These are phyloP conservation scores for Leptatherina wallacei DNA, from an alignment of 2,797 vertebrate species.

Conservation along the genomic window DNA sequence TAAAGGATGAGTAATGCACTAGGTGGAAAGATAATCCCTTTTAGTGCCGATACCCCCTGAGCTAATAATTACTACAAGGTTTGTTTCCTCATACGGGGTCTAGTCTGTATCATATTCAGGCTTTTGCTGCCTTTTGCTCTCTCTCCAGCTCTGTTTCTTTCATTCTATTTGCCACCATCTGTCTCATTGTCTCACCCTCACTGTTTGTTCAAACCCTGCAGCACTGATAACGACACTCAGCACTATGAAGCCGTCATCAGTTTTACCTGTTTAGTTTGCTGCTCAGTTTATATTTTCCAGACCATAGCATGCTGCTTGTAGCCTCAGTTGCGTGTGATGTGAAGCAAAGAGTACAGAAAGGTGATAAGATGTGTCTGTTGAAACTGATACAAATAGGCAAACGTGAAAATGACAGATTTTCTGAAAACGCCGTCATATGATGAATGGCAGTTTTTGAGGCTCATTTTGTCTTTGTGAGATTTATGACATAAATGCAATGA, in stretches of 20 bases:
- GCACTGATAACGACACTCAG: constrained; percentile 5
- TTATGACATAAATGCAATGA: constrained; percentile 31
- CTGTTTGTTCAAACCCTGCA: constrained; percentile 17
- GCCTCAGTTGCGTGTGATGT: background rate
- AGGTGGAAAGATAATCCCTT: constrained; percentile 64
- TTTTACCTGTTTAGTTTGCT: constrained; percentile 8
- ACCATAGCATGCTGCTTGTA: background rate
- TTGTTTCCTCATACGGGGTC: constrained; percentile 51
- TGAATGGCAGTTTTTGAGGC: constrained; percentile 36
- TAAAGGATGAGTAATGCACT: constrained; percentile 58
- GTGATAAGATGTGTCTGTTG: constrained; percentile 9
- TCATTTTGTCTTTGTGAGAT: constrained; percentile 22
- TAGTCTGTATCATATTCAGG: background rate
- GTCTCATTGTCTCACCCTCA: background rate
- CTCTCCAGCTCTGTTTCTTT: background rate
- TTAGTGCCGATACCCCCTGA: constrained; percentile 55
- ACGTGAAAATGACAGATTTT: background rate
- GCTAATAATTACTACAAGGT: constrained; percentile 58
- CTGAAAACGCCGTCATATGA: constrained; percentile 13
- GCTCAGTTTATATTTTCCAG: background rate
- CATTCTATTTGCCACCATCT: background rate
- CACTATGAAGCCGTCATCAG: background rate
- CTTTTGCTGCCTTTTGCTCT: background rate
- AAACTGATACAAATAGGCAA: background rate
- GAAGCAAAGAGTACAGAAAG: background rate